Base-by-base conservation (phyloP, 2,113 vertebrate species). In the Motacilla alba region DNA sequence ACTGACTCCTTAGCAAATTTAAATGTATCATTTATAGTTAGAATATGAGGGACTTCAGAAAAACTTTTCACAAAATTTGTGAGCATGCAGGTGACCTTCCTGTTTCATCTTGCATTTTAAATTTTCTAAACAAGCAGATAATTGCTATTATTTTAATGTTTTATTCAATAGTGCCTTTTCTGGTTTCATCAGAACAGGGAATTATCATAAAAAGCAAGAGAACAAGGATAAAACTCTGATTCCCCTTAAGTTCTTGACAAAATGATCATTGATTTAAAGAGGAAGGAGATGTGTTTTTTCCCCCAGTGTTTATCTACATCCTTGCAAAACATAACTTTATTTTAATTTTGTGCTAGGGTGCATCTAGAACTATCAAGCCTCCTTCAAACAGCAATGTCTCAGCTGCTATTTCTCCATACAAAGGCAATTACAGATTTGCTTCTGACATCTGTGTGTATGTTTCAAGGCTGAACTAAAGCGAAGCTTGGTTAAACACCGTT, bases 111-210 rank as follows among this genome's bases (percentile, higher is more conserved):
- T 60, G 24, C 35, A 56, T 27, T 91, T 49, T 39, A 91, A 49
- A 60, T 75, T 67, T 22, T 49, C 72, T 82, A 91, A 94, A 90
- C 24, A 88, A 93, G 46, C 6, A 58, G 30, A 78, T 75, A 56
- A 92, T 92, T 82, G 46, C 50, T 90, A 73, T 73, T 89, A 79
- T 76, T 93, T 91, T 91, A 74, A 90, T 90, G 92, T 95, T 96
- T 94, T 76, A 88, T 88, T 94, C 77, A 83, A 66, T 35, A 59
- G 47, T 68, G 46, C 75, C 75, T 91, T 85, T 91, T 79, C 74
- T 90, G 60, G 56, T 93, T 89, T 94, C 62, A 85, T 92, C 72
- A 74, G 72, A 87, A 63, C 19, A 70, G 69, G 11, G 33, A 94
- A 89, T 88, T 84, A 47, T 28, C 53, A 72, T 84, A 67, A 73